phyloP scores from a whole-genome alignment of 2,797 vertebrate genomes.

The Notamacropus eugenii region DNA sequence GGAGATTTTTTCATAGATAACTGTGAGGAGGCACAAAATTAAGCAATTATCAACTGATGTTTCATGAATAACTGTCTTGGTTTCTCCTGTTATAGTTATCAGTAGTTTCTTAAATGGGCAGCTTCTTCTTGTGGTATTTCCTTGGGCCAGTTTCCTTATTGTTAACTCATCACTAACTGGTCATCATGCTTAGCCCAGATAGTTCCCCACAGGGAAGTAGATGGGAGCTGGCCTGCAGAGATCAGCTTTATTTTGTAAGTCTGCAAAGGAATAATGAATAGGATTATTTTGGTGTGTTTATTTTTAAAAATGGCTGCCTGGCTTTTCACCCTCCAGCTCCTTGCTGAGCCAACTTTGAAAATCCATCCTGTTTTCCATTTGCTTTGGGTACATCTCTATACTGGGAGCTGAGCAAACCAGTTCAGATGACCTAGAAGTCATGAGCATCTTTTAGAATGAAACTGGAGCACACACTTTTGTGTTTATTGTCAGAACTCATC shows the following conservation, averaged over 20 bases:
- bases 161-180: constrained; percentile 7
- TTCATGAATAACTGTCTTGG: constrained; percentile 48
- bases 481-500: background rate
- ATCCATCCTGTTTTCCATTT: constrained; percentile 1
- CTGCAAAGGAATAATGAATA: background rate
- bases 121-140: constrained; percentile 14
- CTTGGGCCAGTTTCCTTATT: constrained; percentile 34
- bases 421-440: background rate
- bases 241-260: constrained; percentile 1
- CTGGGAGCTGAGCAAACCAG: background rate
- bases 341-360: background rate
- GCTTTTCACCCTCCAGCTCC: background rate
- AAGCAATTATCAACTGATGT: constrained; percentile 38
- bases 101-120: constrained; percentile 43
- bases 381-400: background rate
- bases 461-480: background rate
- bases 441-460: background rate
- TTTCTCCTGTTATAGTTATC: constrained; percentile 30
- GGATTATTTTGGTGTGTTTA: background rate
- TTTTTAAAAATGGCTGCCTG: background rate
- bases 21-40: background rate
- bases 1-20: constrained; percentile 41
- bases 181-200: background rate
- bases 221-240: background rate
- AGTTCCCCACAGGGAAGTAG: background rate